A percentile compares a stretch with the other conserved stretches of the same genome.
Evolutionary conservation across 2,888 invertebrate genomes (phyloP).

Genomic region (Trissolcus japonicus): DNA sequence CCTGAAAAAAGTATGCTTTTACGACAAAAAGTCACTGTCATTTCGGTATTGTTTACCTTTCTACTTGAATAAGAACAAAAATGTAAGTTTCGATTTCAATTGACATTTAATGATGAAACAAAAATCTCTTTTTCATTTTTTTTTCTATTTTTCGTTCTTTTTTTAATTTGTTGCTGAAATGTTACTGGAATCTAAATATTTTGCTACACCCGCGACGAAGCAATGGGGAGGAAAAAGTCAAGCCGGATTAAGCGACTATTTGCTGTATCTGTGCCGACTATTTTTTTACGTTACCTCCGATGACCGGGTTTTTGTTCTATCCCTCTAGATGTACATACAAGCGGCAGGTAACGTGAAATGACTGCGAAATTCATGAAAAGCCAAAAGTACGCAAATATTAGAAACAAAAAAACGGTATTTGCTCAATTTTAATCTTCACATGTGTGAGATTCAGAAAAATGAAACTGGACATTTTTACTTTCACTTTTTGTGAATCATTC

Average conservation of each 20-base stretch:
- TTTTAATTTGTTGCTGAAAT: no score
- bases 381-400: conserved; percentile 22
- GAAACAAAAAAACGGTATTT: background rate
- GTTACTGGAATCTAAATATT: background rate
- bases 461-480: no score
- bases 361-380: conserved; percentile 30
- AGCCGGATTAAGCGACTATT: conserved; percentile 39
- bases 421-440: no score
- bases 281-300: conserved; percentile 39
- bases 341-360: conserved; percentile 42
- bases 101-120: no score
- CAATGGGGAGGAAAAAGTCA: conserved; percentile 24
- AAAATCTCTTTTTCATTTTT: background rate
- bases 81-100: background rate
- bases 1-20: conserved; percentile 10
- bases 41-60: conserved; percentile 2
- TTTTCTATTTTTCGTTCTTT: background rate
- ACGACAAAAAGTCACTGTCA: conserved; percentile 21
- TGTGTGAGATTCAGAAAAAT: no score
- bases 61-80: background rate
- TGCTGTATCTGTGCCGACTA: conserved; percentile 26
- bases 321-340: conserved; percentile 41
- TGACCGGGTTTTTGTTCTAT: conserved; percentile 32
- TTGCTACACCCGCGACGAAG: conserved; percentile 6
- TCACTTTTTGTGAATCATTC: no score